phyloP scores from a whole-genome alignment of 64 coral and sea anemone genomes.

The Dendronephthya gigantea region DNA sequence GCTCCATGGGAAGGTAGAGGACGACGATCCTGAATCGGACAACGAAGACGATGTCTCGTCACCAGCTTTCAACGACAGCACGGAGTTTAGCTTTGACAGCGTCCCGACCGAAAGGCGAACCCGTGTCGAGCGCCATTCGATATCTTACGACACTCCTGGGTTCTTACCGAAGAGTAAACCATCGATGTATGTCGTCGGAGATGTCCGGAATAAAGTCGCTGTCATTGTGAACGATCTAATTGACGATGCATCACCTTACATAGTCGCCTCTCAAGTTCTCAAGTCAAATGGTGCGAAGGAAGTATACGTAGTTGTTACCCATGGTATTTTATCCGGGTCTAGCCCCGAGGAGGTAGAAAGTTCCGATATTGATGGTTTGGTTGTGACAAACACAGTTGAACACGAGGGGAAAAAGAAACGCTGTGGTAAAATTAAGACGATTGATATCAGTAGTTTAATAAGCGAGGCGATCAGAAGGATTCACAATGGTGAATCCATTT shows the following conservation, averaged over 20 bases:
- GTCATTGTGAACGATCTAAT: conserved; percentile 93
- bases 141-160: conserved; percentile 15
- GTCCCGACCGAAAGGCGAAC: not conserved
- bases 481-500: conserved; percentile 92
- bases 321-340: conserved; percentile 63
- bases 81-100: not conserved
- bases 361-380: conserved; percentile 76
- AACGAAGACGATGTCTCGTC: not conserved
- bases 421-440: conserved; percentile 70
- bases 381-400: conserved; percentile 75
- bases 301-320: conserved; percentile 83
- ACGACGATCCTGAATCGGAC: not conserved
- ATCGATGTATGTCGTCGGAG: conserved; percentile 87
- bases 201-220: conserved; percentile 79
- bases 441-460: conserved; percentile 76
- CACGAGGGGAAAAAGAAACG: conserved; percentile 65
- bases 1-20: not conserved
- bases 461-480: conserved; percentile 83
- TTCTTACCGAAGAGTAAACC: conserved; percentile 93
- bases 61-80: not conserved
- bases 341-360: conserved; percentile 56
- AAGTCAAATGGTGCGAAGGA: conserved; percentile 70
- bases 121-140: not conserved
- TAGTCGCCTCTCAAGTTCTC: conserved; percentile 51
- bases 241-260: conserved; percentile 64